phyloP scores from a whole-genome alignment of 1,140 invertebrate genomes.

The Musca vetustissima region DNA sequence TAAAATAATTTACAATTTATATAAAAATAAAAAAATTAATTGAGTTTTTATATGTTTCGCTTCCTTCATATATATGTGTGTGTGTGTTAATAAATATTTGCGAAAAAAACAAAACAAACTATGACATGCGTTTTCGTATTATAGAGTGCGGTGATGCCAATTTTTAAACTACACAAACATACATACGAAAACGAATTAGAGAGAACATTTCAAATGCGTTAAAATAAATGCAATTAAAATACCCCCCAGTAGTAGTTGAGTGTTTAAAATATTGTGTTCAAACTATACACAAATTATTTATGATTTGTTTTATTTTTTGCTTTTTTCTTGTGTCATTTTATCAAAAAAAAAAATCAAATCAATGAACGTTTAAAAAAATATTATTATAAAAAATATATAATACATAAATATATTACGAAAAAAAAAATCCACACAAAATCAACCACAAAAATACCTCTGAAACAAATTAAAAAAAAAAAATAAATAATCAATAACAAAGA shows the following conservation, averaged over 20 bases:
- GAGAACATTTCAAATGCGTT: background rate
- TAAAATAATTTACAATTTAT: too few species aligned
- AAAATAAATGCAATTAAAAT: too few species aligned
- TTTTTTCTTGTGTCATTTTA: slow-evolving; percentile 2
- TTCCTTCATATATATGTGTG: too few species aligned
- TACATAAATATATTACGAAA: background rate
- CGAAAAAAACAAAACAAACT: too few species aligned
- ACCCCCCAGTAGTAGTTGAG: background rate
- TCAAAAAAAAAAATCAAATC: background rate
- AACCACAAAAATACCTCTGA: background rate
- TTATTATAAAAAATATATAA: slow-evolving; percentile 8
- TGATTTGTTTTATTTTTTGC: slow-evolving; percentile 22
- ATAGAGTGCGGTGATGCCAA: too few species aligned
- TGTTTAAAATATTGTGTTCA: background rate
- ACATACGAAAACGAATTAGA: too few species aligned
- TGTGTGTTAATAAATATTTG: too few species aligned
- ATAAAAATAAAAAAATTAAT: too few species aligned
- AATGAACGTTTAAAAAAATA: slow-evolving; percentile 12
- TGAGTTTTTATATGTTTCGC: too few species aligned
- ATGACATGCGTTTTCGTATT: too few species aligned
- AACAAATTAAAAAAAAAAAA: background rate
- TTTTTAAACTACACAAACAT: too few species aligned
- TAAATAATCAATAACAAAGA: slow-evolving; percentile 45
- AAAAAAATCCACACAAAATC: background rate
- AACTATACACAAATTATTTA: background rate